Base-by-base conservation (phyloP, 2,113 vertebrate species). In the Hemibagrus wyckioides region DNA sequence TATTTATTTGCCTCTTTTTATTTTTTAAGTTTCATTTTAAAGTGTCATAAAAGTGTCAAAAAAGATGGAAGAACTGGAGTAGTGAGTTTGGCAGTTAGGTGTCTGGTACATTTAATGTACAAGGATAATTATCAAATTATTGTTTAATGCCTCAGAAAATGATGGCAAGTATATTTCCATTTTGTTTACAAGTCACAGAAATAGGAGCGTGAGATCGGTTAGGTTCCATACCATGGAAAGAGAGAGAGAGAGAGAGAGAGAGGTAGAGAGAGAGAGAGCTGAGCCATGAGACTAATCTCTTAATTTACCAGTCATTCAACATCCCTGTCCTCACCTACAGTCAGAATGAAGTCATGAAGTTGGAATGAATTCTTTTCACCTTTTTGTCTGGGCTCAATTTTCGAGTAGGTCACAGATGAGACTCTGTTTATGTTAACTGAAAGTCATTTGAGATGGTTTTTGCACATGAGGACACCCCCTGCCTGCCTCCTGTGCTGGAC, bases 21-120 rank as follows among this genome's bases (percentile, higher is more conserved):
- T 41, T 17, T 82, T 57, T 63, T 17, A 41, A 14, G 9, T 48
- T 48, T 48, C 4, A 48, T 48, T 48, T 48, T 48, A 48, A 7
- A 8, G 57, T 9, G 8, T 63, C 57, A 82, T 82, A 65, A 82
- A 82, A 65, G n/a, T 69, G 82, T 33, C 82, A 69, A 67, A 33
- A 48, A 17, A 21, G 82, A 36, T 41, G 21, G 6, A 69, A 84
- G 48, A 73, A 36, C 67, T 57, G 83, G 50, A 39, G 3, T 56
- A 69, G 67, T 84, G 50, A 57, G 30, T 57, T 52, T 73, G 65
- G 54, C 19, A 56, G 19, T 52, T 17, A 79, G 48, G 30, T 8
- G 23, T 56, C 19, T 80, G 17, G 3, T 23, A 39, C 30, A 80
- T 56, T 1, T 57, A 80, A 56, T 54, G 7, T 21, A 79, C 30